phyloP scores from a whole-genome alignment of 2,113 vertebrate species.

The Actenoides lindsayi region DNA sequence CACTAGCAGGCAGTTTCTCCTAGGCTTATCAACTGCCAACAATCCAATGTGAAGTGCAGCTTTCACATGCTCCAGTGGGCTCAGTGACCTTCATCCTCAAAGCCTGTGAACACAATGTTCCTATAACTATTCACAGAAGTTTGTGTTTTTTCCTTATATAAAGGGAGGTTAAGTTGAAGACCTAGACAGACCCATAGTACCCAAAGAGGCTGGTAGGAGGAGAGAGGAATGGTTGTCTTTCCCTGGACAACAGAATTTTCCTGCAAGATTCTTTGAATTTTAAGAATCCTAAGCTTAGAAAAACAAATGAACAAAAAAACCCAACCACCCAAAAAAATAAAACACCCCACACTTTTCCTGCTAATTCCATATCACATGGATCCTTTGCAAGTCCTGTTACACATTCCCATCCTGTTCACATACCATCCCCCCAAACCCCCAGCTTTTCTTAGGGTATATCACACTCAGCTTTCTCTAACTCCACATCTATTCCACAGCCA shows the following conservation, averaged over 20 bases:
- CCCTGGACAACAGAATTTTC: neutral
- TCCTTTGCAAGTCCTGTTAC: neutral
- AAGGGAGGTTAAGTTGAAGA: neutral
- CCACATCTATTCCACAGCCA: neutral
- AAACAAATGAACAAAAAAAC: neutral
- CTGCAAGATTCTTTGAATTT: neutral
- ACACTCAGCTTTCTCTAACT: neutral
- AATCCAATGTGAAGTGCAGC: neutral
- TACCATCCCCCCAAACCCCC: neutral
- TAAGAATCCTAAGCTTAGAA: neutral
- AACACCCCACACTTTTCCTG: neutral
- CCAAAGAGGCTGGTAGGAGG: neutral
- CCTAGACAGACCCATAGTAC: neutral
- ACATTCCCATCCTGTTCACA: neutral
- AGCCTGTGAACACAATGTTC: slow-evolving; percentile 2
- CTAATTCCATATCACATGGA: neutral
- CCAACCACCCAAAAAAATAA: neutral
- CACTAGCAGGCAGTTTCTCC: neutral
- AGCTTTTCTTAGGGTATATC: neutral
- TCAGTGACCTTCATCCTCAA: slow-evolving; percentile 29
- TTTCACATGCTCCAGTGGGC: slow-evolving; percentile 3
- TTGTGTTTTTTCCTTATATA: neutral
- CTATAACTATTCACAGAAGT: neutral
- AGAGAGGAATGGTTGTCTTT: neutral
- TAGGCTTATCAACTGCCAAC: neutral